phyloP scores from a whole-genome alignment of 2,797 vertebrate genomes.

The Meda fulgida region DNA sequence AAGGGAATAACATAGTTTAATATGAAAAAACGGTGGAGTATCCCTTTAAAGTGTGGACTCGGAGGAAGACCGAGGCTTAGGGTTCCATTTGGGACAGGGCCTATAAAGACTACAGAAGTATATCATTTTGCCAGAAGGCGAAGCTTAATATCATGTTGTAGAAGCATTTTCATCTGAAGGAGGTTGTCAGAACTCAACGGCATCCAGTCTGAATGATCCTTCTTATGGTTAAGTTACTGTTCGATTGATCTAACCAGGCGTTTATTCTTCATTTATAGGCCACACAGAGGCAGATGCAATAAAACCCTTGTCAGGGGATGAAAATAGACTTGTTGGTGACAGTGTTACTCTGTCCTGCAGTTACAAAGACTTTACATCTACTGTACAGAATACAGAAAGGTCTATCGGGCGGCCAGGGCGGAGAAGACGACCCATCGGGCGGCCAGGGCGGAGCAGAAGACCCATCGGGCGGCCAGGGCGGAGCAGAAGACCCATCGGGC shows the following conservation, averaged over 20 bases:
- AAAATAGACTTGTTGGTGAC: background rate
- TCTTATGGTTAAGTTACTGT: background rate
- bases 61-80: background rate
- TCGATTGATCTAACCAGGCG: background rate
- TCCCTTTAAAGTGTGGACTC: background rate
- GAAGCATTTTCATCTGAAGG: too few relatives aligned
- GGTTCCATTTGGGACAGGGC: background rate
- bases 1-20: too few relatives aligned
- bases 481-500: too few relatives aligned
- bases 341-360: constrained; percentile 36
- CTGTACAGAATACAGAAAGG: rapidly evolving
- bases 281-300: constrained; percentile 12
- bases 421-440: too few relatives aligned
- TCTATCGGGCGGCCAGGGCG: too few relatives aligned
- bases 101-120: background rate
- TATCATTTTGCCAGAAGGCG: background rate
- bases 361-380: constrained; percentile 3
- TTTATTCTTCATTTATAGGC: constrained; percentile 3
- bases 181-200: too few relatives aligned
- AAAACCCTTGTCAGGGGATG: background rate
- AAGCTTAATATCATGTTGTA: too few relatives aligned
- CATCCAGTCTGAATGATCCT: too few relatives aligned
- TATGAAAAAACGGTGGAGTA: too few relatives aligned
- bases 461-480: too few relatives aligned
- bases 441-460: too few relatives aligned